Base-by-base conservation (phyloP, 1,140 invertebrate species). In the Lethrus apterus region DNA sequence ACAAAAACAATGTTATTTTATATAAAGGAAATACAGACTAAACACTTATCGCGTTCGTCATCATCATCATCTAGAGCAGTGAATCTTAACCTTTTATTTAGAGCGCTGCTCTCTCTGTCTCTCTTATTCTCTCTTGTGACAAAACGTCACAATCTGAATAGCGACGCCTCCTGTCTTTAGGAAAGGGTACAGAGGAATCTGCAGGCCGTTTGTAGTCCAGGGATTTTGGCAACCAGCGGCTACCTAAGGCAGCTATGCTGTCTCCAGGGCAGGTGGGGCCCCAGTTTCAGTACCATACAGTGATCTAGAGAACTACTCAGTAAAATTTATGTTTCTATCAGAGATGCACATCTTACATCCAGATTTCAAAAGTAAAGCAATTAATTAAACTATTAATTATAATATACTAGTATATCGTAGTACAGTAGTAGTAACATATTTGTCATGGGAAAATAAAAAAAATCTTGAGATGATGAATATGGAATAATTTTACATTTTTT, bases 91-190 rank as follows among this genome's bases (percentile, higher is more conserved):
- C 35, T 38, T 38, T 38, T 38, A 21, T 1, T 38, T 21, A 14
- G 35, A 38, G 35, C 35, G 35, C 35, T 38, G 35, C 35, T 38
- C 35, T 38, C 35, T 38, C 35, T n/a, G n/a, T n/a, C n/a, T n/a
- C n/a, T n/a, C n/a, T n/a, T n/a, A n/a, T n/a, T n/a, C n/a, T n/a
- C n/a, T n/a, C n/a, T n/a, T n/a, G 35, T 38, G 35, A 38, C 35
- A 38, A 21, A 38, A 21, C 14, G 35, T 21, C n/a, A n/a, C n/a
- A n/a, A 21, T 38, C 17, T 21, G 35, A 21, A 21, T 38, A 21
- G 19, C 35, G 35, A 38, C 10, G 14, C 35, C 35, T 38, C 35
- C 20, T 38, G 35, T 13, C 35, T 21, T 21, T 38, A 38, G 35
- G 35, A 38, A 38, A 21, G 35, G 35, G 24, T 38, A 38, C 35